phyloP scores from a whole-genome alignment of 92 coral and sea anemone genomes.

The Micromussa lordhowensis region DNA sequence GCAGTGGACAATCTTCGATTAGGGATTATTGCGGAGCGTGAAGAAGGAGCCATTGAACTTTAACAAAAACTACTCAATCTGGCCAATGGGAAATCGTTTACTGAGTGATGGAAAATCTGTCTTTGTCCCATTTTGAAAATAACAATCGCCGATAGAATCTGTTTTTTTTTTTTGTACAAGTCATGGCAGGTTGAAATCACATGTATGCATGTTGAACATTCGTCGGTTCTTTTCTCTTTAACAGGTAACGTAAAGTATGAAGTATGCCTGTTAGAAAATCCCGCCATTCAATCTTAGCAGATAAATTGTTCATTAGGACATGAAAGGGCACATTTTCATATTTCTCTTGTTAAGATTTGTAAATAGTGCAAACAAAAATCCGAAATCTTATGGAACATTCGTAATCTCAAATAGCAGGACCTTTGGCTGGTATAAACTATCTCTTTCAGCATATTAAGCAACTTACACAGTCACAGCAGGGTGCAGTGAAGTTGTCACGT shows the following conservation, averaged over 20 bases:
- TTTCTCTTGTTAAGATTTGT: too few species aligned
- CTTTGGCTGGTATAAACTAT: too few species aligned
- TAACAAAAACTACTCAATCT: not conserved
- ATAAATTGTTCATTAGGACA: not conserved
- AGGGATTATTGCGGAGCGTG: slow-evolving; percentile 74
- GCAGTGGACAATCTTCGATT: slow-evolving; percentile 72
- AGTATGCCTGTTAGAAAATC: not conserved
- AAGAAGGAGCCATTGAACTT: slow-evolving; percentile 34
- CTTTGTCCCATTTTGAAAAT: not conserved
- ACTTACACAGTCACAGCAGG: too few species aligned
- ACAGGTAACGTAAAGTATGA: not conserved
- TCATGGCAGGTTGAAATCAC: too few species aligned
- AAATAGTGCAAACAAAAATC: too few species aligned
- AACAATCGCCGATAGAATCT: not conserved
- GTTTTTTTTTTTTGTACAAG: not conserved
- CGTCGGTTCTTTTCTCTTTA: not conserved
- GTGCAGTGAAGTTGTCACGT: too few species aligned
- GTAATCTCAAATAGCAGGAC: too few species aligned
- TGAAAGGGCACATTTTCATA: not conserved
- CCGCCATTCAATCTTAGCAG: not conserved
- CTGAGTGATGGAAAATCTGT: not conserved
- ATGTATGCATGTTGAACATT: not conserved
- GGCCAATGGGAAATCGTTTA: not conserved
- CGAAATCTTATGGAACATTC: too few species aligned
- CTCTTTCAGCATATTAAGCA: too few species aligned